Percentiles rank a stretch among this genome's conserved stretches.
Conservation (phyloP, 2,888 invertebrate species). For the Nasonia oneida region DNA sequence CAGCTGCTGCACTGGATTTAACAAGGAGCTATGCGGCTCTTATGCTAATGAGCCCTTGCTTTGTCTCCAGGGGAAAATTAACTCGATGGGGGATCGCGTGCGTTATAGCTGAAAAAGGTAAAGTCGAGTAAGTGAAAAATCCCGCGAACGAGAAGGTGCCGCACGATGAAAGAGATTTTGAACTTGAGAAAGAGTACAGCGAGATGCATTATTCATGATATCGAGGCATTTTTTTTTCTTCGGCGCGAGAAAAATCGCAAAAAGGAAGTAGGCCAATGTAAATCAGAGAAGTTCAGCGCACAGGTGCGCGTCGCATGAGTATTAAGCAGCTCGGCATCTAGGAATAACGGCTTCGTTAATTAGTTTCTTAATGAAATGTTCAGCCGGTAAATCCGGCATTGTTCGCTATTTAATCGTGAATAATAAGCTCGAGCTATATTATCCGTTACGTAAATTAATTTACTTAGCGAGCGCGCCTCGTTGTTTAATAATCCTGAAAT, state of each 20-base stretch:
- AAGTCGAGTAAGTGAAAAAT: not conserved
- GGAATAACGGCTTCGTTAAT: not conserved
- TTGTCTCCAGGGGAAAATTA: conserved; percentile 1
- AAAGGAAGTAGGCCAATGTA: not conserved
- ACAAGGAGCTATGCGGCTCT: not conserved
- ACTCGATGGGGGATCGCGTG: not conserved
- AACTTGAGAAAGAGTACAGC: not conserved
- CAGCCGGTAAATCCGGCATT: no score
- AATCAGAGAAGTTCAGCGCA: not conserved
- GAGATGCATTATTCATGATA: not conserved
- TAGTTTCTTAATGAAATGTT: not conserved
- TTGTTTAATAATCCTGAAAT: not conserved
- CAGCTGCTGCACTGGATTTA: not conserved
- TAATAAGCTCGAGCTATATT: not conserved
- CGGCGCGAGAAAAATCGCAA: not conserved
- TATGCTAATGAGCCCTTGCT: conserved; percentile 16
- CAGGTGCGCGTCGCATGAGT: not conserved
- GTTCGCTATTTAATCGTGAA: not conserved
- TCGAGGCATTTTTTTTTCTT: not conserved
- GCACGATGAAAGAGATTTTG: not conserved
- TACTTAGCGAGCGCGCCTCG: not conserved
- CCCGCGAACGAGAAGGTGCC: no score
- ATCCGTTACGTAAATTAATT: conserved; percentile 8
- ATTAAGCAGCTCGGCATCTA: not conserved
- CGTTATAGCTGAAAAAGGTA: not conserved